Evolutionary conservation across 2,113 vertebrate genomes (phyloP).

Genomic region (Tonatia bakeri): DNA sequence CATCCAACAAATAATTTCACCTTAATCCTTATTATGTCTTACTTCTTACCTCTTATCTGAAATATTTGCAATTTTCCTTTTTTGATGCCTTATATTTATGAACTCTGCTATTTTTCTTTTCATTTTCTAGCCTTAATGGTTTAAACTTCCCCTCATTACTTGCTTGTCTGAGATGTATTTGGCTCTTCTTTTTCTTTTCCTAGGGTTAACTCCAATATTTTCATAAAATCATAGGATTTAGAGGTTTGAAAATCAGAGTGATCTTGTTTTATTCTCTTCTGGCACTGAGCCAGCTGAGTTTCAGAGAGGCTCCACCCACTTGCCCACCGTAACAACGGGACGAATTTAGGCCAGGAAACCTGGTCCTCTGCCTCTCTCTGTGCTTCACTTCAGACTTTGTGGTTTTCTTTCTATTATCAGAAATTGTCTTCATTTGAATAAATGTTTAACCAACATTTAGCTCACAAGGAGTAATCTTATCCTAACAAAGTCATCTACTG

Average conservation of each 20-base stretch:
- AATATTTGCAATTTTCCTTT: constrained; percentile 27
- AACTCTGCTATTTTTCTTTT: constrained; percentile 17
- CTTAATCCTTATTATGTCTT: background rate
- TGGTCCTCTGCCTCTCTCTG: background rate
- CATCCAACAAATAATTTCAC: background rate
- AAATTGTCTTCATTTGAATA: background rate
- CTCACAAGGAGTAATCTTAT: background rate
- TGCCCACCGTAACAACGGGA: background rate
- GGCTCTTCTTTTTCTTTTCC: background rate
- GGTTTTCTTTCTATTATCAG: background rate
- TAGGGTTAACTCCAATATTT: background rate
- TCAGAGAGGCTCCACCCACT: background rate
- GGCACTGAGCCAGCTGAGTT: background rate
- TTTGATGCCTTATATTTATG: constrained; percentile 24
- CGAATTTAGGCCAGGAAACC: background rate
- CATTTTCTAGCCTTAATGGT: background rate
- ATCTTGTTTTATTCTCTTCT: constrained; percentile 14
- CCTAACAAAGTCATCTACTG: constrained; percentile 2
- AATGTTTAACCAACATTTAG: background rate
- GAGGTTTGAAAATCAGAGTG: constrained; percentile 31
- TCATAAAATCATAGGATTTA: constrained; percentile 23
- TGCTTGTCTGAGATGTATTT: background rate
- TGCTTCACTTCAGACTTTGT: background rate
- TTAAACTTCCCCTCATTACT: constrained; percentile 35
- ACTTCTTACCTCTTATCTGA: constrained; percentile 10